Evolutionary conservation across 2,113 vertebrate genomes (phyloP).

Genomic region (Onychostoma macrolepis): DNA sequence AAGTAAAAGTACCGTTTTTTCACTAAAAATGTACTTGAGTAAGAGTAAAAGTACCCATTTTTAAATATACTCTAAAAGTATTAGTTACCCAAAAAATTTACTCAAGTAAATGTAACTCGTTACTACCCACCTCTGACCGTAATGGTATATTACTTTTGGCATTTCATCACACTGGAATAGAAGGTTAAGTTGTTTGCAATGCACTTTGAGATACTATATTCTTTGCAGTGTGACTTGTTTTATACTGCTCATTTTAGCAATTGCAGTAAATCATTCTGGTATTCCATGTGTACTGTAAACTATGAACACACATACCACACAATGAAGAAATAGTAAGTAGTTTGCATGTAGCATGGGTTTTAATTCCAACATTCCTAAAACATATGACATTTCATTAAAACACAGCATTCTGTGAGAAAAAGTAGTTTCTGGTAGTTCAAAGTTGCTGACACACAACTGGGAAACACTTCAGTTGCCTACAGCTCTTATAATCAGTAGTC

Average conservation of each 20-base stretch:
- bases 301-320: neutral
- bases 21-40: too few relatives aligned
- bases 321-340: neutral
- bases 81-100: too few relatives aligned
- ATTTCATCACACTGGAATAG: neutral
- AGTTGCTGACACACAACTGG: neutral
- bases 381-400: neutral
- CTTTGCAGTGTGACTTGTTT: neutral
- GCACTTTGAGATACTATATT: neutral
- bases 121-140: too few relatives aligned
- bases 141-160: neutral
- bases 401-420: neutral
- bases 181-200: neutral
- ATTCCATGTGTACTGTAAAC: neutral
- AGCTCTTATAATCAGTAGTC: neutral
- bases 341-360: neutral
- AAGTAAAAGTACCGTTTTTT: too few relatives aligned
- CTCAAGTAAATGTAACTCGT: too few relatives aligned
- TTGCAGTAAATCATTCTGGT: neutral
- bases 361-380: neutral
- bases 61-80: too few relatives aligned
- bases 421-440: neutral
- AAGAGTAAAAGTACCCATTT: too few relatives aligned
- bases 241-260: neutral
- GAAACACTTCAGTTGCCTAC: neutral